phyloP scores from a whole-genome alignment of 2,113 vertebrate species.

The Thalassoma bifasciatum region DNA sequence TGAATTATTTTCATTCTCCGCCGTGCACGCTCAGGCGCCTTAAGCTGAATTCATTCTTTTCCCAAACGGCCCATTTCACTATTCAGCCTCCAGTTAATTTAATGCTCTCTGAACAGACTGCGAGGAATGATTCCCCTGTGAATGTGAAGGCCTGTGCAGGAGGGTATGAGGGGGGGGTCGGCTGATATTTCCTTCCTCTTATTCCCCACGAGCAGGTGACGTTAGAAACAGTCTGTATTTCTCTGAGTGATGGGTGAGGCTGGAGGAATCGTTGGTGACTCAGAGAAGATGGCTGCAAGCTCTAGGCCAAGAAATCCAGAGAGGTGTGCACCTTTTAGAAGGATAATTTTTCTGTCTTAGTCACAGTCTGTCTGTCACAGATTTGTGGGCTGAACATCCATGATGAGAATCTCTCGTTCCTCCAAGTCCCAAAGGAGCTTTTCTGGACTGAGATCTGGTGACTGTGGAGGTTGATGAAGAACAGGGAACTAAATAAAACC shows the following conservation, averaged over 20 bases:
- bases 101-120: constrained; percentile 65
- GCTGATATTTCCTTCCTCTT: constrained; percentile 48
- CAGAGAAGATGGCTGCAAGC: not conserved
- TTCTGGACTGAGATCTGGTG: too few species aligned
- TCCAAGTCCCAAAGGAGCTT: too few species aligned
- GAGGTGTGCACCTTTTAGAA: not conserved
- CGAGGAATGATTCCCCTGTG: constrained; percentile 38
- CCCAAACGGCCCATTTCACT: constrained; percentile 49
- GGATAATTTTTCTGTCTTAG: too few species aligned
- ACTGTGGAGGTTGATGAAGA: too few species aligned
- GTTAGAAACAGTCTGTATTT: constrained; percentile 19
- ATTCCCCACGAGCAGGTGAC: constrained; percentile 19
- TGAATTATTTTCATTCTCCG: constrained; percentile 65
- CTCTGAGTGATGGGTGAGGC: constrained; percentile 1
- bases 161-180: not conserved
- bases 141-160: constrained; percentile 19
- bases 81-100: constrained; percentile 65
- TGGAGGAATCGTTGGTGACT: not conserved
- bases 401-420: too few species aligned
- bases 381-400: too few species aligned
- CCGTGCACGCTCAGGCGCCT: constrained; percentile 26
- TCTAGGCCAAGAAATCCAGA: not conserved
- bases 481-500: too few species aligned
- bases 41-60: constrained; percentile 48
- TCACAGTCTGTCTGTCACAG: too few species aligned